Base-by-base conservation (phyloP, 2,113 vertebrate genomes). In the Pelodiscus sinensis region DNA sequence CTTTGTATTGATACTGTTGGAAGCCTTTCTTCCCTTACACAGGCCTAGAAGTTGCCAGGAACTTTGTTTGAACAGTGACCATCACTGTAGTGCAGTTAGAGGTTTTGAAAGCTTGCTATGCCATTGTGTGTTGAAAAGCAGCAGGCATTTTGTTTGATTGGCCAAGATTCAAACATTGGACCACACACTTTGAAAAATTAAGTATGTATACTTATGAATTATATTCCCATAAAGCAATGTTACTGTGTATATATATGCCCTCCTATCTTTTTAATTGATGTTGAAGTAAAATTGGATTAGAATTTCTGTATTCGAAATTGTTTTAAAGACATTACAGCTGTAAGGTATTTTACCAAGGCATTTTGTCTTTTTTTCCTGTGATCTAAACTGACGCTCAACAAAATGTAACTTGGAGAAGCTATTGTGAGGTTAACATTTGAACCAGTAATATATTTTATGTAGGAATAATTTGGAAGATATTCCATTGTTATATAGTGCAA, bases 51-150 rank as follows among this genome's bases (percentile, higher is more conserved):
- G 79, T 93, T 87, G 94, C 93, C 82, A 81, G 84, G 93, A 96
- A 35, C 95, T 88, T 94, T 86, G 87, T 90, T 97, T 97, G 96
- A 92, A 95, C 95, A 90, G 94, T 91, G 96, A 94, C 96, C 96
- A 91, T 97, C 9, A 5, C 92, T 81, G 79, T 93, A 94, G 71
- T 92, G 90, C 96, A 95, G 87, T 93, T 91, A 94, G 84, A 93
- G 85, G 31, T 96, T 96, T 92, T 58, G 94, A 71, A 90, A 96
- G 75, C 2, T 0, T 86, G 56, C 91, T 92, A 81, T 29, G 73
- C 88, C 86, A 14, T 58, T 81, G 86, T 84, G 84, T 6, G 2
- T 87, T 96, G 83, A 93, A 35, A 95, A 94, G 87, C 94, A 81
- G 27, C 84, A 62, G 94, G 73, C 94, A 88, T 92, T 85, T 90